Conservation (phyloP, 35 echinoderm and acorn worm species). For the Chiridota heheva region DNA sequence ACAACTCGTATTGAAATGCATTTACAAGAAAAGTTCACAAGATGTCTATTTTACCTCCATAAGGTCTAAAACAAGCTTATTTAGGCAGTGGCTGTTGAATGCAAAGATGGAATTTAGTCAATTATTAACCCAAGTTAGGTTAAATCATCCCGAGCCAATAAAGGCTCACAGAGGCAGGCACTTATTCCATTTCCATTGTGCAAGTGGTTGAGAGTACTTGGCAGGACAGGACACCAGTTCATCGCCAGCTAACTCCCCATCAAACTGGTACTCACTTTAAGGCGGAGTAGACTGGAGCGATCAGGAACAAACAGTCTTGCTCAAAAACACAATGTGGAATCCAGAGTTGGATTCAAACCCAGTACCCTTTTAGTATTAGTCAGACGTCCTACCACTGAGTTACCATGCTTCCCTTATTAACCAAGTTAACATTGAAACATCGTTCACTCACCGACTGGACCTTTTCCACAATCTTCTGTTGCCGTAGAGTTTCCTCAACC, state of each 20-base stretch:
- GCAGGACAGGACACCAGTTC: no score
- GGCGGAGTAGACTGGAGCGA: neutral
- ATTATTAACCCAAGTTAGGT: no score
- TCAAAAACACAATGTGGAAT: neutral
- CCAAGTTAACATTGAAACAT: neutral
- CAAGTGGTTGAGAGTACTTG: no score
- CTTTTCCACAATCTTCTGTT: slow-evolving; percentile 66
- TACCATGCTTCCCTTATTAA: neutral
- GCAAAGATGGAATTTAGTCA: no score
- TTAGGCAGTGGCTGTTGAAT: no score
- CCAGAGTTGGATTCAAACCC: neutral
- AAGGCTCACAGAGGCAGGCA: no score
- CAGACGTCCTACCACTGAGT: neutral
- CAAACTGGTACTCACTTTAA: neutral
- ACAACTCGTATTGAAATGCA: no score
- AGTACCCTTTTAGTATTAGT: neutral
- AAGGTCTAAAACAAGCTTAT: no score
- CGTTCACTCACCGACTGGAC: slow-evolving; percentile 56
- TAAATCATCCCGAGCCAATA: no score
- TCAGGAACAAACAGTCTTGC: neutral
- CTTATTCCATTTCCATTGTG: no score
- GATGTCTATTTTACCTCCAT: no score
- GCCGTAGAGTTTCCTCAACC: slow-evolving; percentile 49
- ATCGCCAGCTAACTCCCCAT: neutral
- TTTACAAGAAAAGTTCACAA: no score